A percentile compares a stretch with the other conserved stretches of the same genome.
Evolutionary conservation across 2,797 vertebrate genomes (phyloP).

Genomic region (Phylloscopus collybita): DNA sequence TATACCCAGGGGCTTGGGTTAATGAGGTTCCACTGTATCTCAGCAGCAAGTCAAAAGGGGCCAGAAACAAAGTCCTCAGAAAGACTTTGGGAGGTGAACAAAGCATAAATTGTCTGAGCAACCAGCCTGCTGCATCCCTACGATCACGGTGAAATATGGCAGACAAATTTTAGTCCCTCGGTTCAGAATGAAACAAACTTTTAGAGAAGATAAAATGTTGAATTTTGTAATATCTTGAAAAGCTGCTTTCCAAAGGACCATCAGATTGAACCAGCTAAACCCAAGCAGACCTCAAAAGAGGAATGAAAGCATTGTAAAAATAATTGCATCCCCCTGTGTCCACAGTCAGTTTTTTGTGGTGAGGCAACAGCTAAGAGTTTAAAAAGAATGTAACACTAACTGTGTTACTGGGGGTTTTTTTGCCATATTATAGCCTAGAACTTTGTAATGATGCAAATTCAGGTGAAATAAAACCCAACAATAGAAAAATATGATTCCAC

Average conservation of each 20-base stretch:
- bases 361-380: neutral
- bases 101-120: neutral
- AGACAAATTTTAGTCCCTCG: neutral
- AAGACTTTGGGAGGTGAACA: neutral
- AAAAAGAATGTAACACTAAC: neutral
- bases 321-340: neutral
- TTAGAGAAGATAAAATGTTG: neutral
- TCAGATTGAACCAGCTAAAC: neutral
- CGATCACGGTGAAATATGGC: fast-evolving
- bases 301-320: conserved; percentile 15
- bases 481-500: neutral
- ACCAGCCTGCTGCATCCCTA: neutral
- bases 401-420: neutral
- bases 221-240: neutral
- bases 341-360: neutral
- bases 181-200: neutral
- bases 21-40: neutral
- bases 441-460: neutral
- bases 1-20: neutral
- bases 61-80: neutral
- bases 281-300: conserved; percentile 6
- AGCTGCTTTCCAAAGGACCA: conserved; percentile 3
- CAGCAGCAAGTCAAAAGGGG: neutral
- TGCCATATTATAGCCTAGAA: neutral
- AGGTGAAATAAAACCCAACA: neutral